Percentiles rank a stretch among this genome's conserved stretches.
phyloP scores from a whole-genome alignment of 92 coral and sea anemone species.

The Micromussa lordhowensis region DNA sequence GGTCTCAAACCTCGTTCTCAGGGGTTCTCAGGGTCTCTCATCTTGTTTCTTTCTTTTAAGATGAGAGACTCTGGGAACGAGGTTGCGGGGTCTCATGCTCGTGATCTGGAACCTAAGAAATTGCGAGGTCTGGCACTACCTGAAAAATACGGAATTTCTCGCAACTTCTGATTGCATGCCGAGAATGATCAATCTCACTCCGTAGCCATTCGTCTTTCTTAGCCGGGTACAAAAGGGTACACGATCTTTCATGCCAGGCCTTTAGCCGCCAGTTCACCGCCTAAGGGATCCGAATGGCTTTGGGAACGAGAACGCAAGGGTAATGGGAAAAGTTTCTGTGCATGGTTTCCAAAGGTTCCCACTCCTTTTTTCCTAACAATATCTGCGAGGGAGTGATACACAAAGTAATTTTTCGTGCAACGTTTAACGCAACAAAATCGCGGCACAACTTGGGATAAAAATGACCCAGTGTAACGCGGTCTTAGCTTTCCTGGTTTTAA shows the following conservation, averaged over 20 bases:
- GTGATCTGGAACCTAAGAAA: neutral
- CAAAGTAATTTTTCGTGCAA: too few species aligned
- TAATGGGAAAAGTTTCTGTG: too few species aligned
- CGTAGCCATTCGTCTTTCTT: neutral
- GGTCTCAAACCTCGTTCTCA: too few species aligned
- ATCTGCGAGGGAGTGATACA: too few species aligned
- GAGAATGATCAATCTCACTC: neutral
- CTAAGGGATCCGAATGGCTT: neutral
- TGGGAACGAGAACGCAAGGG: neutral
- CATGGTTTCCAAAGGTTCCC: neutral
- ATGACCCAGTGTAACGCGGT: neutral
- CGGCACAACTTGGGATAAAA: neutral
- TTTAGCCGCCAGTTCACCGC: too few species aligned
- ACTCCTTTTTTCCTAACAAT: too few species aligned
- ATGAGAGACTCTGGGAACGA: too few species aligned
- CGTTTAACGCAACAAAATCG: too few species aligned
- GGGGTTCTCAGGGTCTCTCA: too few species aligned
- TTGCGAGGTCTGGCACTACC: neutral
- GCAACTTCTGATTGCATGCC: neutral
- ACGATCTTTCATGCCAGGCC: neutral
- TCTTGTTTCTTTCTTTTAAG: too few species aligned
- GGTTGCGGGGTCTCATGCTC: neutral
- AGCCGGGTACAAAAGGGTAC: neutral
- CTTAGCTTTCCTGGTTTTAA: neutral
- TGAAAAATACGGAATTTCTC: neutral